Conservation (phyloP, 2,113 vertebrate genomes). For the Bubalus kerabau region DNA sequence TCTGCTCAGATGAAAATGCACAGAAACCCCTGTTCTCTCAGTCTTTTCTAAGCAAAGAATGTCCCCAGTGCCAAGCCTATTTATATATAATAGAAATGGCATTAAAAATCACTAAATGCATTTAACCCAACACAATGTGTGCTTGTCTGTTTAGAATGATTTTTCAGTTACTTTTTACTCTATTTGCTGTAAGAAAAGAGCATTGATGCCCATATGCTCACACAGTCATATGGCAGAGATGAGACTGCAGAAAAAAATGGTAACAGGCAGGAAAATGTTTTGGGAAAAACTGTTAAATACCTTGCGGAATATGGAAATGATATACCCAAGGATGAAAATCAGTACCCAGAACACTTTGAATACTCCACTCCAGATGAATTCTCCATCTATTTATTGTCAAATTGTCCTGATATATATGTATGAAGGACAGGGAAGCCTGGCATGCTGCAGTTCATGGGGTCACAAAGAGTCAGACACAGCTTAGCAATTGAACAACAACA, state of each 20-base stretch:
- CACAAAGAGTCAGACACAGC: neutral
- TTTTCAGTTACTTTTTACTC: constrained; percentile 53
- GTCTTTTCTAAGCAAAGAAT: constrained; percentile 61
- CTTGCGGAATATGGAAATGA: neutral
- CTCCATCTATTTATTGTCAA: neutral
- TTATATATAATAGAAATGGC: constrained; percentile 68
- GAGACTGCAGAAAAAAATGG: neutral
- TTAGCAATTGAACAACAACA: neutral
- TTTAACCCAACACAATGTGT: constrained; percentile 55
- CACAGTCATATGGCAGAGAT: neutral
- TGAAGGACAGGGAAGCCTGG: neutral
- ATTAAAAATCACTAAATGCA: constrained; percentile 65
- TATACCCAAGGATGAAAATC: neutral
- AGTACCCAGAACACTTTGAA: neutral
- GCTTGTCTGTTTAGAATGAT: constrained; percentile 31
- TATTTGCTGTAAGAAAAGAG: neutral
- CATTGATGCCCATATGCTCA: neutral
- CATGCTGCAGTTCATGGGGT: neutral
- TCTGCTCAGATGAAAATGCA: constrained; percentile 62
- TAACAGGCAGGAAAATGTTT: neutral
- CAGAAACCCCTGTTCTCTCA: constrained; percentile 54
- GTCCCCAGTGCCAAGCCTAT: constrained; percentile 57
- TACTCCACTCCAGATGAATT: neutral
- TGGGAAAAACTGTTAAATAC: neutral
- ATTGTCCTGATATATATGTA: neutral